Percentiles rank a stretch among this genome's conserved stretches.
Evolutionary conservation across 2,797 vertebrate genomes (phyloP).

Genomic region (Galago senegalensis): DNA sequence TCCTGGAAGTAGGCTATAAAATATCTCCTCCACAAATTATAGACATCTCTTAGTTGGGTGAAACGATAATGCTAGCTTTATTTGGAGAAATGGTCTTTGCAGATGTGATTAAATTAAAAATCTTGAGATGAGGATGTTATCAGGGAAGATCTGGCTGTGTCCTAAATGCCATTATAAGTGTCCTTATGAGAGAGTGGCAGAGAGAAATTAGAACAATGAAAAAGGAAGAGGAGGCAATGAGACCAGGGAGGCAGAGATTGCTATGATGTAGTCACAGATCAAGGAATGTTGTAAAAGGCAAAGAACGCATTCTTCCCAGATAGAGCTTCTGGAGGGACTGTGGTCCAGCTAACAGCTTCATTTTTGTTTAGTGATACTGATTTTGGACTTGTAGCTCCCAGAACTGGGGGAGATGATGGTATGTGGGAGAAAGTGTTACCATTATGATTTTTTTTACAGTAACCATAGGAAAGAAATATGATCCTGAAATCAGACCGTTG

Average conservation of each 20-base stretch:
- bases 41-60: neutral
- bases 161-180: neutral
- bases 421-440: neutral
- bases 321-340: neutral
- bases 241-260: neutral
- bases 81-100: neutral
- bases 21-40: neutral
- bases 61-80: neutral
- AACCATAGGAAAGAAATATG: neutral
- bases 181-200: neutral
- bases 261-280: neutral
- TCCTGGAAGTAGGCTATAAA: neutral
- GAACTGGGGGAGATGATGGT: neutral
- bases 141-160: neutral
- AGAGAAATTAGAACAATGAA: neutral
- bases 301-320: neutral
- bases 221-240: neutral
- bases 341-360: neutral
- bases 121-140: neutral
- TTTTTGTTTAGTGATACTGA: neutral
- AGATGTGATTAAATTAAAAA: slow-evolving; percentile 8
- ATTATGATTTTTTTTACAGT: neutral
- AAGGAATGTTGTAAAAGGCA: neutral
- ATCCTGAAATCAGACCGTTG: neutral
- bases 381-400: neutral